Evolutionary conservation across 1,140 invertebrate genomes (phyloP), one percentile per base, ranked within the genome.

Genomic region (Pseudomyrmex flavicornis): DNA sequence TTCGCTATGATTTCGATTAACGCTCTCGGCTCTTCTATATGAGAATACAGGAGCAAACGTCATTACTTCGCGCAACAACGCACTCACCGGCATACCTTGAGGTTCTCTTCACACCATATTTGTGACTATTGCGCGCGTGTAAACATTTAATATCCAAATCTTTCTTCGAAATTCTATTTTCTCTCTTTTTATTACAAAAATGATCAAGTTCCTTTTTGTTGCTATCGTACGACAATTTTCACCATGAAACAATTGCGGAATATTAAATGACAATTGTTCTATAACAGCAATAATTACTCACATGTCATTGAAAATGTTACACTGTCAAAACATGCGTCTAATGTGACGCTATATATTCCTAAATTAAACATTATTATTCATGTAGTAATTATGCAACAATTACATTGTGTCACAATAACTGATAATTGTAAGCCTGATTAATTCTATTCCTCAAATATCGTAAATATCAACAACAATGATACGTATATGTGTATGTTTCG

Each of bases 1-100:
- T 82, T 82, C 59, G 79, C 68, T 75, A 82, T 73, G 69, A 73
- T 73, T 75, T 82, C 79, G 70, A 82, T 82, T 82, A 82, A 75
- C 72, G 79, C 58, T 82, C 79, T 63, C 35, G 70, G 59, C 13
- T 63, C 48, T 54, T 52, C 58, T 22, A n/a, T 46, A 22, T 58
- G 69, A 15, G 17, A 44, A n/a, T 35, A 35, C 58, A 59, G 63
- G 20, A 63, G 58, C 76, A 59, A 80, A 80, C n/a, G 66, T 80
- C 44, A 80, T 80, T 80, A 72, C 76, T 35, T 79, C 7, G 54
- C 54, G 62, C 8, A 44, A 44, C n/a, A n/a, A 46, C 35, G 20
- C 52, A 35, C 35, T 35, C 5, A 7, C 26, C 26, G 26, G 3
- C 35, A 35, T 35, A 35, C 35, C 35, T 35, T 7, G 35, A 35